A percentile compares a stretch with the other conserved stretches of the same genome.
Conservation (phyloP, 2,888 invertebrate genomes). For the Sturmia bella region DNA sequence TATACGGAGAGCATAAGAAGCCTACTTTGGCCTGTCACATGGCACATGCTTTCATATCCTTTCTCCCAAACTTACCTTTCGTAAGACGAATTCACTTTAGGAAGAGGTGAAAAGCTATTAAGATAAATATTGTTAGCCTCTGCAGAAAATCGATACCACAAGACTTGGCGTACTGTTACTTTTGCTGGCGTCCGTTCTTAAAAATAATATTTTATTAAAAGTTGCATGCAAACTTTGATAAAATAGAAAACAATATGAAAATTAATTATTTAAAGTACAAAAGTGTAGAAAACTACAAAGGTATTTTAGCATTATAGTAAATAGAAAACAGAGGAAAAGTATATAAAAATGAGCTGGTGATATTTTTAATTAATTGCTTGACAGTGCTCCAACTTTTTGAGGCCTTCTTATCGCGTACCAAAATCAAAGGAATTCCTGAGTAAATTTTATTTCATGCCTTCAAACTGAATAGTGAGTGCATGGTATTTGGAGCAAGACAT, state of each 20-base stretch:
- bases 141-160: no score
- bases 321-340: not conserved
- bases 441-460: not conserved
- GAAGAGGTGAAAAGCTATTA: no score
- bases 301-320: not conserved
- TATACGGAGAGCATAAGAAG: no score
- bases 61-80: no score
- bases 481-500: constrained; percentile 13
- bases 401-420: not conserved
- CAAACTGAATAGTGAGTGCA: not conserved
- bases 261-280: constrained; percentile 38
- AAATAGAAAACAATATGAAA: constrained; percentile 14
- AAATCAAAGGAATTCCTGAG: not conserved
- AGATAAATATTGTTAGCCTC: no score
- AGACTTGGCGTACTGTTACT: no score
- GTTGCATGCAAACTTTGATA: not conserved
- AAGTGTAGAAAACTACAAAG: constrained; percentile 2
- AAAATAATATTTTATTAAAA: constrained; percentile 12
- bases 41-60: no score
- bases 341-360: constrained; percentile 3
- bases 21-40: no score
- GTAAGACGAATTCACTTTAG: no score
- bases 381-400: not conserved
- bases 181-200: no score
- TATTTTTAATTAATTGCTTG: constrained; percentile 1